A percentile compares a stretch with the other conserved stretches of the same genome.
Conservation (phyloP, 2,113 vertebrate genomes). For the Dolichallabes microphthalmus region DNA sequence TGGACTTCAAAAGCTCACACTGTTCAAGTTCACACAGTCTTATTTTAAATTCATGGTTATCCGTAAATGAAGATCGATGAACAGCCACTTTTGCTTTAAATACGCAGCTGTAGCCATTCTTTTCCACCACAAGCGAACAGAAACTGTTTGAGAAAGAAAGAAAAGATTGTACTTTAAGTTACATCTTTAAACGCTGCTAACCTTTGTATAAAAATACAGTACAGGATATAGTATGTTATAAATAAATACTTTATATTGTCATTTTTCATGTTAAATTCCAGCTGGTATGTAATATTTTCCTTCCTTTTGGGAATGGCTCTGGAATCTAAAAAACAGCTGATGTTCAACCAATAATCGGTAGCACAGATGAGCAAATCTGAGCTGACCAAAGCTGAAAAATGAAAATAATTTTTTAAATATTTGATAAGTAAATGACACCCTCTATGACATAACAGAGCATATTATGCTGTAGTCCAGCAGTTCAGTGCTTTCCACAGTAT, state of each 20-base stretch:
- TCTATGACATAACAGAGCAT: background rate
- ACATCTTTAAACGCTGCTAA: background rate
- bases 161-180: background rate
- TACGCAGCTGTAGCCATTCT: conserved; percentile 33
- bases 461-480: background rate
- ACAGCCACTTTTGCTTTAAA: background rate
- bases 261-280: background rate
- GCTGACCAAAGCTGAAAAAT: conserved; percentile 33
- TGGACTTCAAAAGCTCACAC: rapidly evolving
- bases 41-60: rapidly evolving
- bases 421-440: background rate
- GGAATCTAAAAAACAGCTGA: conserved; percentile 59
- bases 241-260: background rate
- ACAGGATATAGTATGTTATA: background rate
- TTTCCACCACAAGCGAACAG: conserved; percentile 24
- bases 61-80: rapidly evolving
- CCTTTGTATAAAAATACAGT: too few species aligned
- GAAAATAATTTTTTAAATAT: background rate
- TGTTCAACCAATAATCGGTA: conserved; percentile 17
- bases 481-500: background rate
- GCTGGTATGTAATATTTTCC: conserved; percentile 32
- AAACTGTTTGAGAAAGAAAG: conserved; percentile 12
- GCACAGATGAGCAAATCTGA: conserved; percentile 41
- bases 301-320: background rate
- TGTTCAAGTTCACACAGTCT: rapidly evolving